Evolutionary conservation across 2,888 invertebrate species (phyloP).

Genomic region (Meiosimyza decipiens): DNA sequence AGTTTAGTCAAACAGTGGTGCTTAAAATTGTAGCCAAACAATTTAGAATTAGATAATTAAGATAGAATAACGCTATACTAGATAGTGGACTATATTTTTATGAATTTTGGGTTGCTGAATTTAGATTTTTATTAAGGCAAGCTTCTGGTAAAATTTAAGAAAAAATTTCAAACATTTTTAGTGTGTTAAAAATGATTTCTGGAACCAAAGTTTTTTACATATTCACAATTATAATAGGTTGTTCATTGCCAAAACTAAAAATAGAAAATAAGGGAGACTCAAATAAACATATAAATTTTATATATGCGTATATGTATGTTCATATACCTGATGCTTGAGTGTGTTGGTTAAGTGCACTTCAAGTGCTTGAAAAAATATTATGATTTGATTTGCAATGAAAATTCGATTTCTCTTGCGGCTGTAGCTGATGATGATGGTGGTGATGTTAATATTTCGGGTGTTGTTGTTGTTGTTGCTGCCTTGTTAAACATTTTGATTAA

Average conservation of each 20-base stretch:
- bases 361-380: slow-evolving; percentile 29
- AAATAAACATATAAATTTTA: neutral
- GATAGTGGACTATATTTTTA: no score
- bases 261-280: neutral
- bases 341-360: slow-evolving; percentile 8
- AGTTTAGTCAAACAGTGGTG: no score
- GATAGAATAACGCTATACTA: no score
- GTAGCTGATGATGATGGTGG: slow-evolving; percentile 6
- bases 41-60: no score
- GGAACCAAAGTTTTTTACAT: neutral
- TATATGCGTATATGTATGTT: neutral
- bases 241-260: neutral
- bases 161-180: no score
- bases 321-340: neutral
- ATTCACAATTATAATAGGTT: neutral
- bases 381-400: slow-evolving; percentile 28
- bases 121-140: no score
- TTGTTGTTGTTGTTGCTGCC: slow-evolving; percentile 19
- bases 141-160: no score
- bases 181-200: no score
- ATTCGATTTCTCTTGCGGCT: slow-evolving; percentile 25
- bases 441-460: neutral
- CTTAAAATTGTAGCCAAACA: no score
- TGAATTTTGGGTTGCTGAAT: no score
- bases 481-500: slow-evolving; percentile 27